phyloP scores from a whole-genome alignment of 2,113 vertebrate species.

The Hypanus sabinus region DNA sequence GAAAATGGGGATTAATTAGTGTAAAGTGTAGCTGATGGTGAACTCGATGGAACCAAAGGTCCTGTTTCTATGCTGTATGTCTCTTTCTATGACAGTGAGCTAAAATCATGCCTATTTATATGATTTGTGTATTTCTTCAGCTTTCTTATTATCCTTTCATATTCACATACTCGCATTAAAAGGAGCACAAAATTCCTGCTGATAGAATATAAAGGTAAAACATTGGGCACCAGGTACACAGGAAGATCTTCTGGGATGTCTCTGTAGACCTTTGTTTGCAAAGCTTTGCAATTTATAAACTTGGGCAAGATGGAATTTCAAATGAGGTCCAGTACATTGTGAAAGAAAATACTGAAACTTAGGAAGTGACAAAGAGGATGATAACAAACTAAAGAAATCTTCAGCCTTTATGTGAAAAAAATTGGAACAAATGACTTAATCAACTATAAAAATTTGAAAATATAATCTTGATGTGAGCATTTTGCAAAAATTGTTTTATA shows the following conservation, averaged over 20 bases:
- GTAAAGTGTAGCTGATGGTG: too few relatives aligned
- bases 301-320: not conserved
- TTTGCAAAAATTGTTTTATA: not conserved
- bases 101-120: not conserved
- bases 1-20: too few relatives aligned
- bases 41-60: too few relatives aligned
- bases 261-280: not conserved
- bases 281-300: not conserved
- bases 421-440: not conserved
- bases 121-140: not conserved
- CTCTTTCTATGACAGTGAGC: not conserved
- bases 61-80: too few relatives aligned
- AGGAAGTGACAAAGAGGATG: not conserved
- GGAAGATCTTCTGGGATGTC: not conserved
- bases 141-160: not conserved
- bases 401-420: not conserved
- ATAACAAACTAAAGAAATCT: not conserved
- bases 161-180: not conserved
- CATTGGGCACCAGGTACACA: not conserved
- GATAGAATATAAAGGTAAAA: not conserved
- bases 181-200: not conserved
- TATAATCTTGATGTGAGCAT: not conserved
- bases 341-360: not conserved
- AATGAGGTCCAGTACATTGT: not conserved
- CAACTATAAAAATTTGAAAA: not conserved